Percentiles rank a stretch among this genome's conserved stretches.
Conservation (phyloP, 2,797 vertebrate species). For the Varecia variegata region DNA sequence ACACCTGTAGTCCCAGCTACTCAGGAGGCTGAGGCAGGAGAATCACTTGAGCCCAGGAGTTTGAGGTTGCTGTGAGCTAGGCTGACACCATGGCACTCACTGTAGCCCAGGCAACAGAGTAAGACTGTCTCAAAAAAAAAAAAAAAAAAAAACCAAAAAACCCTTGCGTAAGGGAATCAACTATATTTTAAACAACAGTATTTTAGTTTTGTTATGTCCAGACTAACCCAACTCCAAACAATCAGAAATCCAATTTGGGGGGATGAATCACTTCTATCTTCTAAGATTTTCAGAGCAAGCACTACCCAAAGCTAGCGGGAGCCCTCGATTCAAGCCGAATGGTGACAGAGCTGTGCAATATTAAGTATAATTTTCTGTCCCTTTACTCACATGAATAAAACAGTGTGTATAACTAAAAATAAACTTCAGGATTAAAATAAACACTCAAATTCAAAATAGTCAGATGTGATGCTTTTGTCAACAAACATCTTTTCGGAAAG, state of each 20-base stretch:
- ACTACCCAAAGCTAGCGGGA: neutral
- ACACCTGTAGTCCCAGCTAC: no score
- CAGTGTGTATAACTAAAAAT: slow-evolving; percentile 16
- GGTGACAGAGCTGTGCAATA: neutral
- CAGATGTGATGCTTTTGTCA: neutral
- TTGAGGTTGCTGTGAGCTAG: no score
- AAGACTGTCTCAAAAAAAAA: no score
- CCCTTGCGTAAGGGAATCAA: neutral
- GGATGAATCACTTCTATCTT: slow-evolving; percentile 18
- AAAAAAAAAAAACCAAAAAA: neutral
- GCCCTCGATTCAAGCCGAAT: neutral
- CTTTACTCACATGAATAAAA: slow-evolving; percentile 19
- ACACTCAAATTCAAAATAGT: neutral
- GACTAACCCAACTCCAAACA: neutral
- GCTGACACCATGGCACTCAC: no score
- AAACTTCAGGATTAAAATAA: slow-evolving; percentile 50
- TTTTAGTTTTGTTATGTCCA: slow-evolving; percentile 15
- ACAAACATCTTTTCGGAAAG: neutral
- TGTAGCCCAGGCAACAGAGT: no score
- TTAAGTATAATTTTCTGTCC: neutral
- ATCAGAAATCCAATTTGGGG: slow-evolving; percentile 23
- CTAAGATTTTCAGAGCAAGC: neutral
- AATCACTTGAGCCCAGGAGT: no score
- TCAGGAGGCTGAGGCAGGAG: no score
- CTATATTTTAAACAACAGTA: neutral